Evolutionary conservation across 2,113 vertebrate genomes (phyloP).

Genomic region (Heteronetta atricapilla): DNA sequence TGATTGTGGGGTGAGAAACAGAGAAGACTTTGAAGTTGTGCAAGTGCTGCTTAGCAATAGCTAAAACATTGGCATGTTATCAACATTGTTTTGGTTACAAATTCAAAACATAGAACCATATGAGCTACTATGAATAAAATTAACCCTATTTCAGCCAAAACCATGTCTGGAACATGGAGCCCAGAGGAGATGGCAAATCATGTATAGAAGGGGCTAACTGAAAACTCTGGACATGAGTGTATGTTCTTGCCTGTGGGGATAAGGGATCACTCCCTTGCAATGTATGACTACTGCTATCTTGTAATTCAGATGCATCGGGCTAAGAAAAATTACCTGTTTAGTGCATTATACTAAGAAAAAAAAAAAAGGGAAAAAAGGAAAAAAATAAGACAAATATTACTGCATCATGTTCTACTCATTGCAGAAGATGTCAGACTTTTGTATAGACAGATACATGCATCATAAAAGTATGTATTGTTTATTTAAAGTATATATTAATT

Average conservation of each 20-base stretch:
- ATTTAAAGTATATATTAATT: background rate
- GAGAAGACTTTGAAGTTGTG: background rate
- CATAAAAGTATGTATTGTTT: background rate
- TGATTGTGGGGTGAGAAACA: background rate
- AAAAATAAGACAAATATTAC: background rate
- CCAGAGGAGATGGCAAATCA: background rate
- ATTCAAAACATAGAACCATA: background rate
- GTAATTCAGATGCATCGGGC: background rate
- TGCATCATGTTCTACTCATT: accelerated
- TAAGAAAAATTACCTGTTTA: background rate
- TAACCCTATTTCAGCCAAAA: background rate
- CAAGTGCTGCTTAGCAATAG: background rate
- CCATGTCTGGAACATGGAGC: background rate
- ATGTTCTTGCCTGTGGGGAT: background rate
- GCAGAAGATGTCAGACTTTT: background rate
- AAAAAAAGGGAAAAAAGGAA: background rate
- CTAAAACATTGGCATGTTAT: background rate
- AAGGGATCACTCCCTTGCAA: background rate
- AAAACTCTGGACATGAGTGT: background rate
- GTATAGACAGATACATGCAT: background rate
- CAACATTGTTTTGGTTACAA: background rate
- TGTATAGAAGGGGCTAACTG: background rate
- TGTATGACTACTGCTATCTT: background rate
- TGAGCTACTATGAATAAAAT: background rate
- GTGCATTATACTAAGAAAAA: background rate